Evolutionary conservation across 92 coral and sea anemone species (phyloP), one percentile per base, ranked within the genome.

Genomic region (Palythoa grandis): DNA sequence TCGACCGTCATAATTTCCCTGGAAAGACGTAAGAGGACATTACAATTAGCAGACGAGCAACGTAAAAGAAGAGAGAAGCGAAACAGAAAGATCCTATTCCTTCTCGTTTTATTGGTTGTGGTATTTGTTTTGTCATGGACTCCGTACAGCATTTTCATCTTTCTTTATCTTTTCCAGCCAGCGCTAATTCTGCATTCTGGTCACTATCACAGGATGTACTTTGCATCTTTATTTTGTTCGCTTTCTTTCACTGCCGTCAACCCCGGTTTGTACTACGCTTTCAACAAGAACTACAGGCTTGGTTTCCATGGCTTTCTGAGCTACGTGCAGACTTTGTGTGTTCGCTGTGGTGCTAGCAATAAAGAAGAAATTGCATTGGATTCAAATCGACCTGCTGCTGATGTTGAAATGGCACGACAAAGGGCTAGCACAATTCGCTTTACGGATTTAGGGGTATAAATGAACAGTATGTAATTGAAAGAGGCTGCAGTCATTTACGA

Each of bases 201-300:
- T 50, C 85, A 80, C 50, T 65, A 66, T 29, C 3, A 16, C 1
- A 47, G 40, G 22, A 35, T 80, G 40, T 50, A 50, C 14, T 80
- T 80, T 70, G 60, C 85, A 14, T 73, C 85, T 48, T 80, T 80
- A 74, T 80, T 80, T 52, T 80, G 58, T 39, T 80, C 85, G 20
- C 74, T 80, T 6, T 50, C 85, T n/a, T 80, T 66, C 15, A 80
- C 85, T 24, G 85, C 74, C 20, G 47, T 80, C 24, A 80, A 80
- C 11, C 85, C 85, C 5, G 66, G 60, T 25, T 70, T 80, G n/a
- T 80, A 80, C n/a, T 80, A 80, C 16, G 70, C 65, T 5, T 80
- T 80, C 14, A 80, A 66, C 85, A 80, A 80, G n/a, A 80, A 65
- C 60, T 80, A 80, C 61, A 70, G 58, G 7, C 85, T 39, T 14